Evolutionary conservation across 1,140 invertebrate genomes (phyloP).

Genomic region (Lepidurus packardi): DNA sequence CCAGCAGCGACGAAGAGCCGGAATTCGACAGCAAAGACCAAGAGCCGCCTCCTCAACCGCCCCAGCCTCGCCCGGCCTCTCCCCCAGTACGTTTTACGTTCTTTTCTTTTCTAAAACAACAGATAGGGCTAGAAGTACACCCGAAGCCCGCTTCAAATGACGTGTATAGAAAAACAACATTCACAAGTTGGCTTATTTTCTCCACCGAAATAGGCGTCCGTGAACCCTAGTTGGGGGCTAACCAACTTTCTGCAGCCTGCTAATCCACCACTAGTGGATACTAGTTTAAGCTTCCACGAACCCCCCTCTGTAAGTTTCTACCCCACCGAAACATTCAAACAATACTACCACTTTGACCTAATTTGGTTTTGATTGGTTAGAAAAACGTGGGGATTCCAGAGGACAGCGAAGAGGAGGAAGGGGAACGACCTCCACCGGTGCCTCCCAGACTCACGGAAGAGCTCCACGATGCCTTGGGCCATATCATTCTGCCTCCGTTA

Average conservation of each 20-base stretch:
- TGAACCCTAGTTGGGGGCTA: neutral
- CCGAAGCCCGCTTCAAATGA: constrained; percentile 1
- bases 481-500: neutral
- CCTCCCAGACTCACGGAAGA: neutral
- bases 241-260: neutral
- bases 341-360: no score
- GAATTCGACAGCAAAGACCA: neutral
- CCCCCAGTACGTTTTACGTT: neutral
- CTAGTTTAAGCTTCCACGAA: neutral
- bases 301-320: neutral
- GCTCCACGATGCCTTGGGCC: neutral
- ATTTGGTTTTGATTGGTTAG: neutral
- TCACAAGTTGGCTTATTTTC: neutral
- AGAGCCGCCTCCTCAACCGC: neutral
- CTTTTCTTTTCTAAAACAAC: neutral
- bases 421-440: neutral
- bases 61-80: neutral
- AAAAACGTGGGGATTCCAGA: neutral
- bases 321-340: neutral
- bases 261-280: constrained; percentile 12
- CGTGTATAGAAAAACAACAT: neutral
- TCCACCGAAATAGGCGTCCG: neutral
- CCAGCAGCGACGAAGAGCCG: constrained; percentile 24
- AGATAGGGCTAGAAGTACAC: neutral
- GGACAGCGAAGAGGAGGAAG: neutral